Evolutionary conservation across 64 coral and sea anemone species (phyloP), one percentile per base, ranked within the genome.

Genomic region (Pachyseris speciosa): DNA sequence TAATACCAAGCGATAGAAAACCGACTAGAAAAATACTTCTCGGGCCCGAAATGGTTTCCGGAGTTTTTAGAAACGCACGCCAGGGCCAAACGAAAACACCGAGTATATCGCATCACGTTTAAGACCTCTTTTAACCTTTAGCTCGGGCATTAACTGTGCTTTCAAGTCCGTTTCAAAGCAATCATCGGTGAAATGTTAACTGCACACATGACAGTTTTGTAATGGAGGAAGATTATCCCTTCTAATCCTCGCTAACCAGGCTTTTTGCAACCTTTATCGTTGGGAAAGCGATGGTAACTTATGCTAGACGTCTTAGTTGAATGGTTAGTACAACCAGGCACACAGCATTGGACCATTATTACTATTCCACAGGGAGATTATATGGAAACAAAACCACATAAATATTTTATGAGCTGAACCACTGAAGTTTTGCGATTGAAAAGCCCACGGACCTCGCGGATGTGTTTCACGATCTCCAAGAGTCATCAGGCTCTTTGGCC

Each of bases 201-300:
- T 80, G 40, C 87, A 90, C 20, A 80, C 63, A 51, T 79, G 80
- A 37, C 72, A 89, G 57, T 89, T 65, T 12, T 66, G 38, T 31
- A 78, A 25, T 29, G 87, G 87, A 30, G 87, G 87, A 0, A 78
- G 17, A 47, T 79, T 89, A 19, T 64, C 87, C 24, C 87, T 63
- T 75, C 73, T 64, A 4, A 89, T 15, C 12, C 87, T 51, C 8
- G 87, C 17, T 19, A 79, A 63, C 87, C 71, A 89, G 7, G 51
- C 55, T 89, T 68, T 78, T 12, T 71, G 39, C 7, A 51, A 45
- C 4, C 57, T 30, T n/a, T 24, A 29, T 89, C 86, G 24, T 45
- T 43, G 7, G 86, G 71, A 64, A 66, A 65, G 7, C 51, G 29
- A 61, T 89, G 71, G 26, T 60, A 88, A 40, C 83, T 41, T 4